Evolutionary conservation across 2,888 invertebrate species (phyloP), one percentile per base, ranked within the genome.

Genomic region (Neocrepidodera transversa): DNA sequence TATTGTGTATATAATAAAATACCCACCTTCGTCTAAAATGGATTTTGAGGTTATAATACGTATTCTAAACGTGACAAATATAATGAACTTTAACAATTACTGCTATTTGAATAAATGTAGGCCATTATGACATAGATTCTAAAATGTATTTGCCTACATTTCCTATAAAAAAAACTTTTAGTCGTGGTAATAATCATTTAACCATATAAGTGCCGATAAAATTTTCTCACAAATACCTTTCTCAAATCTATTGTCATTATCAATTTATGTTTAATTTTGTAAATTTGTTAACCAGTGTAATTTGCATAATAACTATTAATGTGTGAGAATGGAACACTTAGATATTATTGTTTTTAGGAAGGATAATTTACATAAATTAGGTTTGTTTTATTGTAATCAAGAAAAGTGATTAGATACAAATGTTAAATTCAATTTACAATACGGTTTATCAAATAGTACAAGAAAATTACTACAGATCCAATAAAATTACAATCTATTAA

Each of bases 141-240:
- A 40, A 40, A 40, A 40, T 40, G 16, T 40, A 40, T 40, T 40
- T 40, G 40, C 40, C 40, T 40, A 40, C 17, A 40, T 40, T 40
- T 18, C 6, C 40, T 10, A 30, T 10, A 8, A 30, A 30, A 30
- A 10, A 5, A 6, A 10, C 30, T 23, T 23, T n/a, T n/a, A 23
- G 23, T 23, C 23, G 8, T 2, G 30, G 3, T 10, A 30, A 10
- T 30, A 30, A 30, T 30, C 30, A 10, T 30, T 30, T 30, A 30
- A 6, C 6, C n/a, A 30, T 30, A 10, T 30, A 30, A 30, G 30
- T 10, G 8, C 8, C 10, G 10, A 30, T 10, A 10, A 30, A 30
- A 30, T 4, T 30, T 30, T 30, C 30, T 30, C 30, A 30, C 30
- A 30, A 30, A 30, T 30, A 30, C 10, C 30, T 30, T 2, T 2